Percentiles rank a stretch among this genome's conserved stretches.
Evolutionary conservation across 2,888 invertebrate genomes (phyloP).

Genomic region (Aphodius granarius): DNA sequence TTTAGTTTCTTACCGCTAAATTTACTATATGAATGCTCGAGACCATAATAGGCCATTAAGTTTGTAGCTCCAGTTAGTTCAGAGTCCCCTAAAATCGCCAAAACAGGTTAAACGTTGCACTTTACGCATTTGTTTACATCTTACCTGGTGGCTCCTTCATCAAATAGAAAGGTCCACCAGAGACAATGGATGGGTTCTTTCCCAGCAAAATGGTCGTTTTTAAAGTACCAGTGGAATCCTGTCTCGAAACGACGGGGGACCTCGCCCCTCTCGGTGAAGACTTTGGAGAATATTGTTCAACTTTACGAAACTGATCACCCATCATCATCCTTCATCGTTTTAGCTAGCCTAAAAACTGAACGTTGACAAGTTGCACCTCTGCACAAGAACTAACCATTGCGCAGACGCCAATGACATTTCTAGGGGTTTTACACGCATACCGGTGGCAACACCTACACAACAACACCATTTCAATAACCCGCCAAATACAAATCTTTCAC

Average conservation of each 20-base stretch:
- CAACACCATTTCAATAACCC: not conserved
- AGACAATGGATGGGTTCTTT: slow-evolving; percentile 95
- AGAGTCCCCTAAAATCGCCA: slow-evolving; percentile 69
- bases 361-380: slow-evolving; percentile 26
- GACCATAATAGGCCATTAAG: slow-evolving; percentile 93
- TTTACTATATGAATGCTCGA: slow-evolving; percentile 97
- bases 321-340: slow-evolving; percentile 75
- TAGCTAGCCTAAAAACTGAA: slow-evolving; percentile 25
- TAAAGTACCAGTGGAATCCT: slow-evolving; percentile 95
- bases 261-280: slow-evolving; percentile 91
- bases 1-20: slow-evolving; percentile 96
- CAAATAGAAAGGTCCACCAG: slow-evolving; percentile 97
- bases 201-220: slow-evolving; percentile 97
- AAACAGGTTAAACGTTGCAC: slow-evolving; percentile 3
- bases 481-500: not conserved
- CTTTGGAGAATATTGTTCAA: slow-evolving; percentile 93
- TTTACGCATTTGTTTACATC: slow-evolving; percentile 17
- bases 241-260: slow-evolving; percentile 93
- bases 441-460: not conserved
- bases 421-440: not conserved
- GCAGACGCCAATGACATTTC: slow-evolving; percentile 6
- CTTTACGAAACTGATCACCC: slow-evolving; percentile 90
- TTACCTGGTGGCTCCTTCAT: slow-evolving; percentile 94
- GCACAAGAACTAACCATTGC: slow-evolving; percentile 3
- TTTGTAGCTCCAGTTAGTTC: slow-evolving; percentile 95